Conservation (phyloP, 2,113 vertebrate species). For the Psilopsiagon aymara region DNA sequence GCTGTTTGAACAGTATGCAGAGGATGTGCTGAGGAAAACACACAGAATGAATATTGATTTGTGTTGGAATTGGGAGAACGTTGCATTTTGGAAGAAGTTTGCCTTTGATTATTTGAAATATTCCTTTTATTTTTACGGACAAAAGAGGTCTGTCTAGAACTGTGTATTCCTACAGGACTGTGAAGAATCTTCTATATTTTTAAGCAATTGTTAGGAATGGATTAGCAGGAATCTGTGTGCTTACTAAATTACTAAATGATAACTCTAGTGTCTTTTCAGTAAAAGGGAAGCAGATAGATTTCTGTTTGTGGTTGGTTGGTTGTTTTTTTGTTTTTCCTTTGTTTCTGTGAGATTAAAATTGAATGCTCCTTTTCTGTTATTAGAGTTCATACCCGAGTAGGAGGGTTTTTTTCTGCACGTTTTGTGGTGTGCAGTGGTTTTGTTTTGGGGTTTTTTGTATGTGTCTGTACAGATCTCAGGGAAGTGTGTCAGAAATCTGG, state of each 20-base stretch:
- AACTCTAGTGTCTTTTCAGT: background rate
- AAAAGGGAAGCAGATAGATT: background rate
- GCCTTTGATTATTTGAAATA: background rate
- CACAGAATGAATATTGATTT: conserved; percentile 1
- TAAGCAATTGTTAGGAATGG: background rate
- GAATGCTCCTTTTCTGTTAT: background rate
- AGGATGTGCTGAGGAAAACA: background rate
- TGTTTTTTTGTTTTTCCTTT: background rate
- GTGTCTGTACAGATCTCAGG: background rate
- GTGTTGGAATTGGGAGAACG: background rate
- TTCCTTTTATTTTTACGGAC: background rate
- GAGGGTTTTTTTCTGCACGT: background rate
- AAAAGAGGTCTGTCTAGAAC: background rate
- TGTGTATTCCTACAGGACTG: background rate
- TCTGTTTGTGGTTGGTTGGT: background rate
- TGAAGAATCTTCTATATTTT: background rate
- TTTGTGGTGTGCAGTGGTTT: background rate
- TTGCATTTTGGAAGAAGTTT: background rate
- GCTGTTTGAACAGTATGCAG: background rate
- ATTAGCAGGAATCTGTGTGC: background rate
- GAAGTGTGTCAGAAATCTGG: background rate
- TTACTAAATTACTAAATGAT: background rate
- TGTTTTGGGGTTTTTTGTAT: background rate
- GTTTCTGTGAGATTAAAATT: background rate
- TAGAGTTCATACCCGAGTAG: background rate